These are phyloP conservation scores for Empidonax traillii DNA, from an alignment of 2,113 vertebrate genomes.

Conservation along the genomic window DNA sequence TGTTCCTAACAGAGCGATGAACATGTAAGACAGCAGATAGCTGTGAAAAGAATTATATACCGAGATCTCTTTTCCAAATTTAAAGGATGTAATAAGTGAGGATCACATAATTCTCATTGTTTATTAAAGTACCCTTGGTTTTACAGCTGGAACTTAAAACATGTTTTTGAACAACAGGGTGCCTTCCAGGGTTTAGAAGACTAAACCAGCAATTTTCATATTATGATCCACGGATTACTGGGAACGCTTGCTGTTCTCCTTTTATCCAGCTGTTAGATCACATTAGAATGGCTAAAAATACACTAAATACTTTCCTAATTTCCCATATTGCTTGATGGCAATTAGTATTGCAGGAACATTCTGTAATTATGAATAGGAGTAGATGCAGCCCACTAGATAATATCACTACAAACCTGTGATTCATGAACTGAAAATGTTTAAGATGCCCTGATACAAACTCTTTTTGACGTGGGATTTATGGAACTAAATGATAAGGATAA, in stretches of 20 bases:
- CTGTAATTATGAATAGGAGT: background rate
- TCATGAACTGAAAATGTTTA: background rate
- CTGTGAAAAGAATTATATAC: background rate
- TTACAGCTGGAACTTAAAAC: conserved; percentile 13
- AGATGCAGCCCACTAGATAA: background rate
- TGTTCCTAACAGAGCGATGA: background rate
- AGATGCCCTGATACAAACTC: background rate
- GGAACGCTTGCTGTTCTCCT: background rate
- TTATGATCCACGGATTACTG: conserved; percentile 9
- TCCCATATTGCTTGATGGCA: conserved; percentile 16
- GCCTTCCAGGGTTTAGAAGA: background rate
- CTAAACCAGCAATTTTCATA: conserved; percentile 57
- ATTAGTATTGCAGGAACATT: background rate
- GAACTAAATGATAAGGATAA: background rate
- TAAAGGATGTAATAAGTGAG: background rate
- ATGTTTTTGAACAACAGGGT: background rate
- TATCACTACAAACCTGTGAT: background rate
- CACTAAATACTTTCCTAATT: conserved; percentile 30
- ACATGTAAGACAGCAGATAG: background rate
- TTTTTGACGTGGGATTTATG: background rate
- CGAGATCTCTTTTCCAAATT: background rate
- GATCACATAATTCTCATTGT: background rate
- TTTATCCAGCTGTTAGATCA: conserved; percentile 27
- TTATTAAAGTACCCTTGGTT: background rate
- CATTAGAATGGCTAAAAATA: conserved; percentile 47